These are phyloP conservation scores for Eublepharis macularius DNA, from an alignment of 2,113 vertebrate genomes.

Conservation along the genomic window DNA sequence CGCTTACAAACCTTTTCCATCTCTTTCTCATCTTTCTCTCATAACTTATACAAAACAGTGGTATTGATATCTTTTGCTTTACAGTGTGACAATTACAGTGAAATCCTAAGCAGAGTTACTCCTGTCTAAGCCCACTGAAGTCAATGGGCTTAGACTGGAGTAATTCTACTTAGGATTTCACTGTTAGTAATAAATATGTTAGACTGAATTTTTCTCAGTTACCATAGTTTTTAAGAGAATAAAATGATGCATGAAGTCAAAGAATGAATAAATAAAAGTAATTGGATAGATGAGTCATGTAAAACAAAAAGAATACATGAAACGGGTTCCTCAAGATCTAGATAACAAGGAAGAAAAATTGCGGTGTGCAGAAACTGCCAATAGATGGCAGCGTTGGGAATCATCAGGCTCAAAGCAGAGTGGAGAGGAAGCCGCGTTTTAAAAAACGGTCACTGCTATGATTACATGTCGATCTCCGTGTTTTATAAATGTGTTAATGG, in stretches of 20 bases:
- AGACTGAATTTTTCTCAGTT: background rate
- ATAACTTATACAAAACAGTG: conserved; percentile 1
- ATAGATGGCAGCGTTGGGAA: conserved; percentile 67
- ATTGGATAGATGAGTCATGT: background rate
- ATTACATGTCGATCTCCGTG: fast-evolving
- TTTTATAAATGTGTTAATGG: fast-evolving
- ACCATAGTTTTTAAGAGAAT: fast-evolving
- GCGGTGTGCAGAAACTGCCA: conserved; percentile 30
- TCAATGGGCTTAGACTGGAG: too few relatives aligned
- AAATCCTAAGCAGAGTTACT: too few relatives aligned
- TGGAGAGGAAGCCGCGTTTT: fast-evolving
- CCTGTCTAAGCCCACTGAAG: too few relatives aligned
- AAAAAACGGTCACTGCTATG: fast-evolving
- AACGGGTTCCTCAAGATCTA: too few relatives aligned
- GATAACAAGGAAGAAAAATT: fast-evolving
- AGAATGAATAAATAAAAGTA: fast-evolving
- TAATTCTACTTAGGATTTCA: too few relatives aligned
- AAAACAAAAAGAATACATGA: background rate
- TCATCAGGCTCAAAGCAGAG: fast-evolving
- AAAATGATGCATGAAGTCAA: background rate
- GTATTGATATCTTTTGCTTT: background rate
- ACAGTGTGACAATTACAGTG: too few relatives aligned
- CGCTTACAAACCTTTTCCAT: background rate
- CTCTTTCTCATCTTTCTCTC: too few relatives aligned
- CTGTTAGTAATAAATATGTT: fast-evolving